Evolutionary conservation across 2,888 invertebrate species (phyloP), one percentile per base, ranked within the genome.

Genomic region (Epistrophe eligans): DNA sequence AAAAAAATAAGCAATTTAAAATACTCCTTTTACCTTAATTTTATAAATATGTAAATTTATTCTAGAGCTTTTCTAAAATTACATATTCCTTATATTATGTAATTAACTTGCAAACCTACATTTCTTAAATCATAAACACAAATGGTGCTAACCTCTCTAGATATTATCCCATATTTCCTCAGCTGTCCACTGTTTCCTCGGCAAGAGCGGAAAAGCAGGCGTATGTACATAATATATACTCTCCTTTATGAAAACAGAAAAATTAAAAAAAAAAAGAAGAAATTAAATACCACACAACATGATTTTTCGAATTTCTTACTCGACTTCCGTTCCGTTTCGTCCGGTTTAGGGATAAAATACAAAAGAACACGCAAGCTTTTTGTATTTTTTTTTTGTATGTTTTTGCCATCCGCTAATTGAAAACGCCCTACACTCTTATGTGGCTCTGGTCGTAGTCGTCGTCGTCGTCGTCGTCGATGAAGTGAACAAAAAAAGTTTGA

Each of bases 281-380:
- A 40, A 52, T 32, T 28, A 70, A 50, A 64, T 64, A 57, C 40
- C 71, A 55, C 15, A 71, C 72, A 64, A 57, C 64, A 72, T 73
- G 72, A 79, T 66, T 73, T 79, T 79, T 79, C 17, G 57, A 80
- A 73, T 50, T 80, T 52, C 73, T 74, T 80, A 60, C 57, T 67
- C 43, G 28, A 35, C 19, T 74, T 80, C 58, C 64, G 64, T 73
- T 66, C 40, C 58, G n/a, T 58, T 79, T 40, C 40, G 52, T 40
- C 40, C 52, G 52, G 38, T 70, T 70, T n/a, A 5, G 15, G 70
- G 40, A 77, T 70, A 71, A 40, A 40, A 57, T 32, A 64, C 35
- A 55, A 38, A 71, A 62, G 38, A 76, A 81, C 76, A 81, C 81
- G 81, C 76, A 76, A 81, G 64, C 45, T 62, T 52, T 32, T 64